phyloP scores from a whole-genome alignment of 1,140 invertebrate species.

The Hetaerina americana region DNA sequence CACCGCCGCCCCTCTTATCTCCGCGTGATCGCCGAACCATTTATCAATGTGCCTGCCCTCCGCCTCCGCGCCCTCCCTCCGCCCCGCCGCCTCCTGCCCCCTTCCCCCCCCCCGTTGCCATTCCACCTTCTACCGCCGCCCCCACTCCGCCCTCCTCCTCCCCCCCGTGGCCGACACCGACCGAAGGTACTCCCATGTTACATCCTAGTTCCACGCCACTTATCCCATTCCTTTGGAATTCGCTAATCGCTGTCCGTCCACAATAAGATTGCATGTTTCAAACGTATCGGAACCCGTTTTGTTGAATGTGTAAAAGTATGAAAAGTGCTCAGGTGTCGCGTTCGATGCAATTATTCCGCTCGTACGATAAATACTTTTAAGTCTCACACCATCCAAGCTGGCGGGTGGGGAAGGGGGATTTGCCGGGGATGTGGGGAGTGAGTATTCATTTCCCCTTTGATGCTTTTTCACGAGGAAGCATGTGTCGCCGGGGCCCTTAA shows the following conservation, averaged over 20 bases:
- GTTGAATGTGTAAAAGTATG: background rate
- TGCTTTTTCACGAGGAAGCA: background rate
- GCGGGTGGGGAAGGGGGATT: no score
- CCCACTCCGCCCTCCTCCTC: background rate
- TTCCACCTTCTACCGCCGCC: background rate
- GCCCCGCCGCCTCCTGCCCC: background rate
- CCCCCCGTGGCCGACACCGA: background rate
- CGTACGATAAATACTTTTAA: background rate
- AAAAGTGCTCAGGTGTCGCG: background rate
- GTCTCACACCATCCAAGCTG: no score
- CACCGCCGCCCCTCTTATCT: background rate
- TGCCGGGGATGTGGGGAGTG: background rate
- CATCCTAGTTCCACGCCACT: background rate
- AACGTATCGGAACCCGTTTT: background rate
- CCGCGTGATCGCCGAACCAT: background rate
- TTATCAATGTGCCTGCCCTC: background rate
- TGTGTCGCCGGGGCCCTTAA: background rate
- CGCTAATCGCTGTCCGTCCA: background rate
- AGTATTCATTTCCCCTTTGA: no score
- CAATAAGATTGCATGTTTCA: background rate
- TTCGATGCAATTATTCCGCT: background rate
- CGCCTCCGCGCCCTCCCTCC: background rate
- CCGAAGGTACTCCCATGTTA: background rate
- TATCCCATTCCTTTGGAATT: background rate
- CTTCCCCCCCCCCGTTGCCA: background rate